phyloP scores from a whole-genome alignment of 1,140 invertebrate species.

The Drosophila ananassae region DNA sequence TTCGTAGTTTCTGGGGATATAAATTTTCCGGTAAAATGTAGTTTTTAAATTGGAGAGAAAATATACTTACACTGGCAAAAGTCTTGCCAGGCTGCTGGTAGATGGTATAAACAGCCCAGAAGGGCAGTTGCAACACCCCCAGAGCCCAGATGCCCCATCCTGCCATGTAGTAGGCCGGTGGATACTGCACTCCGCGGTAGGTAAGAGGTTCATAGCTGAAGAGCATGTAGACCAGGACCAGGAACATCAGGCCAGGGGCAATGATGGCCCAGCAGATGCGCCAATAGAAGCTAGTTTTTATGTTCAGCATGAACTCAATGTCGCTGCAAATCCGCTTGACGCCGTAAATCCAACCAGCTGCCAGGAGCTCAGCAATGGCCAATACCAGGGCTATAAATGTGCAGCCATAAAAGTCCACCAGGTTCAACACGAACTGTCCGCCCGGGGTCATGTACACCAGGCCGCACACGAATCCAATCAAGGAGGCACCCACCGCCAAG shows the following conservation, averaged over 20 bases:
- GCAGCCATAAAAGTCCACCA: slow-evolving; percentile 94
- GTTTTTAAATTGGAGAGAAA: not conserved
- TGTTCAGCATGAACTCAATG: slow-evolving; percentile 90
- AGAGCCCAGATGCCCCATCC: slow-evolving; percentile 85
- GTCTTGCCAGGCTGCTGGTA: slow-evolving; percentile 65
- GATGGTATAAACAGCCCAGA: slow-evolving; percentile 83
- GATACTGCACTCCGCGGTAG: slow-evolving; percentile 85
- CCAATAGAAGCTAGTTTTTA: slow-evolving; percentile 90
- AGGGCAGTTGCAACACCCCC: slow-evolving; percentile 85
- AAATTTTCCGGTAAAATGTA: not conserved
- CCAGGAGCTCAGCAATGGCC: slow-evolving; percentile 89
- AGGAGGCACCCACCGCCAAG: slow-evolving; percentile 86
- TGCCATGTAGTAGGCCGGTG: slow-evolving; percentile 81
- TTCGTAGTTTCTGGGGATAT: slow-evolving; percentile 44
- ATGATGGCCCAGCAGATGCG: slow-evolving; percentile 92
- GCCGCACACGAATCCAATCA: slow-evolving; percentile 88
- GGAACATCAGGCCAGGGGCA: slow-evolving; percentile 89
- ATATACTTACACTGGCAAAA: slow-evolving; percentile 49
- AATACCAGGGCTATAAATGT: slow-evolving; percentile 92
- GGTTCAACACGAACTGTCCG: slow-evolving; percentile 92
- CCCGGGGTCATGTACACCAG: slow-evolving; percentile 92
- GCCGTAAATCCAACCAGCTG: slow-evolving; percentile 91
- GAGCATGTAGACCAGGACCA: slow-evolving; percentile 89
- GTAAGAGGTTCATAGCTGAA: slow-evolving; percentile 85
- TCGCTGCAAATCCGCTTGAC: slow-evolving; percentile 87